Evolutionary conservation across 2,113 vertebrate genomes (phyloP).

Genomic region (Menura novaehollandiae): DNA sequence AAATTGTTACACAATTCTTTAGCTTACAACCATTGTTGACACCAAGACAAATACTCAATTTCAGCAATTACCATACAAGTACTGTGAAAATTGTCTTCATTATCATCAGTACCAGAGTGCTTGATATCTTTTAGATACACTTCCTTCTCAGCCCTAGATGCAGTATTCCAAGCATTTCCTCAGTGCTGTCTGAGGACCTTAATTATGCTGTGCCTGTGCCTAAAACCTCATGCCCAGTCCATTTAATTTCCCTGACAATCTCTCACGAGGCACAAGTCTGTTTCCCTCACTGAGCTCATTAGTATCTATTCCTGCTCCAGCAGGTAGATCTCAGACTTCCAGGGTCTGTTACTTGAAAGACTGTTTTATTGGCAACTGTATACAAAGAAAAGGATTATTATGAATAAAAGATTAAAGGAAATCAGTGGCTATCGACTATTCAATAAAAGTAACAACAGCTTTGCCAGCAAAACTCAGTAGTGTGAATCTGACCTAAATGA

Average conservation of each 20-base stretch:
- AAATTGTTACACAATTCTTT: background rate
- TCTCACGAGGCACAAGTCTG: background rate
- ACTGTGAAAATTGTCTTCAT: background rate
- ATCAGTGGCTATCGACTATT: background rate
- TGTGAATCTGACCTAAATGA: background rate
- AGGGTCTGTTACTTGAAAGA: background rate
- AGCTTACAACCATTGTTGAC: background rate
- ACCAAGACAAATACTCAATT: background rate
- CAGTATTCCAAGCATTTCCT: background rate
- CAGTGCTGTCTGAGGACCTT: background rate
- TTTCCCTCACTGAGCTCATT: background rate
- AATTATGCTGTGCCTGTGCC: background rate
- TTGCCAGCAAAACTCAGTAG: background rate
- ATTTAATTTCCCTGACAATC: background rate
- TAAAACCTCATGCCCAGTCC: background rate
- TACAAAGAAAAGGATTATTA: background rate
- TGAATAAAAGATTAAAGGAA: conserved; percentile 29
- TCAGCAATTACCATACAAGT: background rate
- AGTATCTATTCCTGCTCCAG: background rate
- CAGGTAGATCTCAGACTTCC: background rate
- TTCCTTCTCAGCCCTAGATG: background rate
- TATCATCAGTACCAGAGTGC: background rate
- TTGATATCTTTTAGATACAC: background rate
- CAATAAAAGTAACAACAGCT: background rate
- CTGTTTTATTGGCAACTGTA: background rate